phyloP scores from a whole-genome alignment of 2,797 vertebrate genomes.

The Sternarchorhynchus goeldii region DNA sequence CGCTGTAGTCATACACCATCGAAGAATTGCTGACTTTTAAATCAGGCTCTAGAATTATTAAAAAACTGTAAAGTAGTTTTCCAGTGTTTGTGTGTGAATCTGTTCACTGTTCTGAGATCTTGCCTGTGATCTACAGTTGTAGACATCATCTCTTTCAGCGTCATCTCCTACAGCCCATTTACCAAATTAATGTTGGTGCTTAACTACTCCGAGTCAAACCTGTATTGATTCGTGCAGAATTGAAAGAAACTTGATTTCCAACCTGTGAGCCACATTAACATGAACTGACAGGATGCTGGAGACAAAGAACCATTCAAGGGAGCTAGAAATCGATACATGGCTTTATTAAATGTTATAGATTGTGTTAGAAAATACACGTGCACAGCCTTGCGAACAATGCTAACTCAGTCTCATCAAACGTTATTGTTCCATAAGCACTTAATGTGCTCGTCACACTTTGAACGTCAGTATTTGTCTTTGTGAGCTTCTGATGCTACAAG shows the following conservation, averaged over 20 bases:
- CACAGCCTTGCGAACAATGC: slow-evolving; percentile 53
- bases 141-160: not conserved
- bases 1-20: not conserved
- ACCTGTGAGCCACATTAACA: not conserved
- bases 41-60: not conserved
- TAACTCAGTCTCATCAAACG: not conserved
- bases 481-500: not conserved
- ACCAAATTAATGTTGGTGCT: not conserved
- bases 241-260: not conserved
- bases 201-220: not conserved
- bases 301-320: slow-evolving; percentile 28
- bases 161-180: not conserved
- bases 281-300: not conserved
- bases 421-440: not conserved
- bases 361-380: slow-evolving; percentile 57
- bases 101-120: not conserved
- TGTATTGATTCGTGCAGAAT: not conserved
- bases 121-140: not conserved
- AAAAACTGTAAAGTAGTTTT: not conserved
- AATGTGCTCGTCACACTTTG: not conserved
- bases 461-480: not conserved
- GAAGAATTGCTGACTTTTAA: not conserved
- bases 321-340: slow-evolving; percentile 56
- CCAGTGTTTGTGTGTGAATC: too few species aligned
- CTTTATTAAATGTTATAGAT: slow-evolving; percentile 70